Evolutionary conservation across 2,888 invertebrate genomes (phyloP).

Genomic region (Mystacides longicornis): DNA sequence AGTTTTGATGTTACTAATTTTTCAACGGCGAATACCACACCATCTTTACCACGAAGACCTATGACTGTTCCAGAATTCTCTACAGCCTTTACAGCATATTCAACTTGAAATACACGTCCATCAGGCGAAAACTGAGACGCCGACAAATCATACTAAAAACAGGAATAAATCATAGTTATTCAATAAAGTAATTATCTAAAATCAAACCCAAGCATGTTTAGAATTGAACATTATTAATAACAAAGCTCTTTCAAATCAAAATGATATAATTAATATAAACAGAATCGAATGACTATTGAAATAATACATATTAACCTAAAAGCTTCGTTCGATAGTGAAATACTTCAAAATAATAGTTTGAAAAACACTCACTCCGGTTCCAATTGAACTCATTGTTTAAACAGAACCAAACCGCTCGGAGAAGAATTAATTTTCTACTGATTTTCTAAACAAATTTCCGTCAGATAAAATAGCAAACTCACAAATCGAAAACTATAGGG

Average conservation of each 20-base stretch:
- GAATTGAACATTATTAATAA: neutral
- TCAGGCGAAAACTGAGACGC: conserved; percentile 99
- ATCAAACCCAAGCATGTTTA: neutral
- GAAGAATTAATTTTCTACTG: neutral
- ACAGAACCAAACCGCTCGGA: neutral
- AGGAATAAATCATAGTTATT: neutral
- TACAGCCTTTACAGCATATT: conserved; percentile 98
- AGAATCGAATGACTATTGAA: neutral
- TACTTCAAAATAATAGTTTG: conserved; percentile 4
- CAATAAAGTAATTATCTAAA: no score
- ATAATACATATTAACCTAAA: conserved; percentile 26
- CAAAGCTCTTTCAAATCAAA: no score
- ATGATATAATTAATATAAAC: neutral
- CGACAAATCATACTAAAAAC: conserved; percentile 92
- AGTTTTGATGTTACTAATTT: conserved; percentile 91
- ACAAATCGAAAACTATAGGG: neutral
- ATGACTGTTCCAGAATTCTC: conserved; percentile 97
- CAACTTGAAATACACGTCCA: conserved; percentile 98
- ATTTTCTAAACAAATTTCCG: conserved; percentile 1
- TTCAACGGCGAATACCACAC: conserved; percentile 95
- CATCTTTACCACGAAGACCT: conserved; percentile 90
- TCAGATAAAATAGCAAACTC: conserved; percentile 14
- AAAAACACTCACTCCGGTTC: conserved; percentile 74
- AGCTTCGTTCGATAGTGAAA: no score
- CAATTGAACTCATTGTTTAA: conserved; percentile 83